Conservation (phyloP, 2,113 vertebrate species). For the Epinephelus cyanopodus region DNA sequence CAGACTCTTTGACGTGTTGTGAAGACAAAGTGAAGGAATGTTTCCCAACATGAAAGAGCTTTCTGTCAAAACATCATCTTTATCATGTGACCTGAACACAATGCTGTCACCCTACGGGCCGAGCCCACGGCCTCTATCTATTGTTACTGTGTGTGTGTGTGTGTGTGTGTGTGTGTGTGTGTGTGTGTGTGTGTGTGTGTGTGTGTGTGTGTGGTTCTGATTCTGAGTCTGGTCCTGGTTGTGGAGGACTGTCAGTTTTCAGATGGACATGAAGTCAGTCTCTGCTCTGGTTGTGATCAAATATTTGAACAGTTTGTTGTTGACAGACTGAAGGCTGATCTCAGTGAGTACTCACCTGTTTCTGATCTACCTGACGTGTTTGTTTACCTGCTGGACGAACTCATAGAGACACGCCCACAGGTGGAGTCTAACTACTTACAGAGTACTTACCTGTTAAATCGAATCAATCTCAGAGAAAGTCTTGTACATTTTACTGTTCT, state of each 20-base stretch:
- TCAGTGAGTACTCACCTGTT: slow-evolving; percentile 41
- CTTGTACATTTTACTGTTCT: no score
- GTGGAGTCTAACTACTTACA: no score
- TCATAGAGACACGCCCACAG: no score
- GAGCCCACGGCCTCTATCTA: slow-evolving; percentile 38
- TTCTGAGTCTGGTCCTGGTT: neutral
- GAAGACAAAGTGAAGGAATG: neutral
- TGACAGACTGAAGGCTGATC: slow-evolving; percentile 1
- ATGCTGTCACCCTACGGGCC: neutral
- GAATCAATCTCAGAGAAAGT: no score
- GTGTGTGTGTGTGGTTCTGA: neutral
- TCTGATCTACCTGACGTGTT: no score
- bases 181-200: neutral
- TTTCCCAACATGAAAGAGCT: slow-evolving; percentile 15
- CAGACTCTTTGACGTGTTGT: neutral
- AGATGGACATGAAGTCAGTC: neutral
- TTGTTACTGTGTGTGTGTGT: slow-evolving; percentile 25
- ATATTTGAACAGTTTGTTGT: neutral
- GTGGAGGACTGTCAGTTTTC: neutral
- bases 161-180: neutral
- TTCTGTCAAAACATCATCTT: slow-evolving; percentile 14
- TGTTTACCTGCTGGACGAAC: neutral
- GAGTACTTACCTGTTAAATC: no score
- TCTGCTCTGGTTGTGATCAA: neutral
- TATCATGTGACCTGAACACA: slow-evolving; percentile 55